Base-by-base conservation (phyloP, 2,797 vertebrate genomes). In the Acipenser oxyrinchus region DNA sequence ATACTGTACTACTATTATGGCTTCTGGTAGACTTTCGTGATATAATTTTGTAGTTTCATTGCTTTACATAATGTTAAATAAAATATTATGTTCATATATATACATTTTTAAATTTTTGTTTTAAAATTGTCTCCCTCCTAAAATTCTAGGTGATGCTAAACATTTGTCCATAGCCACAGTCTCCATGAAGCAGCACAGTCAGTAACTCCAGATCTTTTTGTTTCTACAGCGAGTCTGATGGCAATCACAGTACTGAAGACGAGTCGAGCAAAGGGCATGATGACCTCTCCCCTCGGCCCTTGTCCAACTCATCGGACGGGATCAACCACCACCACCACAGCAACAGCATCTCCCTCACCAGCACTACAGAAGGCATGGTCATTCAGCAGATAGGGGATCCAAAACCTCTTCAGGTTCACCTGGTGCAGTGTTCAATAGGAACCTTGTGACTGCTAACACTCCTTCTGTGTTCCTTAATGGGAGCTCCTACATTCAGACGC, bases 181-280 rank as follows among this genome's bases (percentile, higher is more conserved):
- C 23, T 37, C 23, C 23, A 37, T 4, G 4, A 37, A 37, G 23
- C 23, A 37, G 23, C 23, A 37, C 2, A 37, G 23, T 37, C 23
- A 37, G 23, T 37, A 76, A 68, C 66, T 77, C 73, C 69, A 62
- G 23, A 37, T 37, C 23, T 4, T 13, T 68, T 70, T 48, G 68
- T 77, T 77, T 76, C 18, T 48, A 0, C 63, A 92, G 90, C 18
- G 90, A 92, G 73, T 92, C 90, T 12, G 90, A 92, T 61, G 90
- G 90, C 68, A 92, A 92, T 71, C 90, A 89, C 69, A 92, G 90
- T 83, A 92, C 90, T 65, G 96, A 99, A 82, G 96, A 99, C 67
- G 96, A 99, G 82, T 99, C 95, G 65, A 98, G 94, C 82, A 99
- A 99, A 81, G 96, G 96, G 49, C 93, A 97, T 68, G 96, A 98